phyloP scores from a whole-genome alignment of 2,888 invertebrate species.

The Rotaria sp. region DNA sequence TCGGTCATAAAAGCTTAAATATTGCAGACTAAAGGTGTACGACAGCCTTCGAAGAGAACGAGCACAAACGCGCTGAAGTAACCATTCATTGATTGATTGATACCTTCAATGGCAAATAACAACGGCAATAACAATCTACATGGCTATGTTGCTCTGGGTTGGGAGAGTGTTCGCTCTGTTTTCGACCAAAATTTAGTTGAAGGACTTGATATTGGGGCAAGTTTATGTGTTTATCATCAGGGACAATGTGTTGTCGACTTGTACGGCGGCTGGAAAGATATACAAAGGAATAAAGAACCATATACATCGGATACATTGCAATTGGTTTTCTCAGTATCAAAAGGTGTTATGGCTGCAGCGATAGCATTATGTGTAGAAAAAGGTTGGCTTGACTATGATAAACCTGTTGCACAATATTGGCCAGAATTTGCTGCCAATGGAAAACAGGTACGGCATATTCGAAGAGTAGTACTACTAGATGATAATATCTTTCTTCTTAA shows the following conservation, averaged over 20 bases:
- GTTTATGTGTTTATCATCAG: too few species aligned
- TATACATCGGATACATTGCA: too few species aligned
- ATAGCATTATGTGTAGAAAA: conserved; percentile 45
- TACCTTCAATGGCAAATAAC: not conserved
- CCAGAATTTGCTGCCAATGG: conserved; percentile 57
- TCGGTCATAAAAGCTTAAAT: not conserved
- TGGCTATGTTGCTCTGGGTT: not conserved
- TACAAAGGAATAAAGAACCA: too few species aligned
- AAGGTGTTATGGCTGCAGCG: too few species aligned
- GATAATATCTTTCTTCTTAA: too few species aligned
- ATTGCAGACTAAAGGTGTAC: not conserved
- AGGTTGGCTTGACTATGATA: conserved; percentile 50
- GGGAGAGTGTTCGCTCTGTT: not conserved
- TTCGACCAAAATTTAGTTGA: not conserved
- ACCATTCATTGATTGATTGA: not conserved
- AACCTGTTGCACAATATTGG: conserved; percentile 54
- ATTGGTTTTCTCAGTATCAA: too few species aligned
- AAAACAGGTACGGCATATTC: conserved; percentile 45
- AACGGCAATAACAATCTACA: not conserved
- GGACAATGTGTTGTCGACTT: too few species aligned
- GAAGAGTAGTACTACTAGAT: too few species aligned
- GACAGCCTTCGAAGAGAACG: too few species aligned
- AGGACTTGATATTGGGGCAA: too few species aligned
- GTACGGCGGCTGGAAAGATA: too few species aligned
- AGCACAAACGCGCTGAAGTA: too few species aligned